Base-by-base conservation (phyloP, 2,888 invertebrate species). In the Eledona agricola region DNA sequence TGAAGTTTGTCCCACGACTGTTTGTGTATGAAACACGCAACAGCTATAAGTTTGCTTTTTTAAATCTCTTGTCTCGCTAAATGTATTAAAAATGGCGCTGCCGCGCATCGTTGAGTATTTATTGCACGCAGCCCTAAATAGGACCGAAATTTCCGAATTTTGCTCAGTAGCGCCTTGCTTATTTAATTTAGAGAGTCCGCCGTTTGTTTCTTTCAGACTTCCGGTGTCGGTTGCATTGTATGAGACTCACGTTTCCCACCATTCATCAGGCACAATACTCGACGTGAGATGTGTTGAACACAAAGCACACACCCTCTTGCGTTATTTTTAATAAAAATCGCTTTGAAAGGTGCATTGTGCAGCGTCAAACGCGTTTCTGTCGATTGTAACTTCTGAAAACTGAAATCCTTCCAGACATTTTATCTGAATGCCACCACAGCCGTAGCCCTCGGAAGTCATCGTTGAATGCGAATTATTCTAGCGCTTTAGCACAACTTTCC, bases 221-320 rank as follows among this genome's bases (percentile, higher is more conserved):
- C 53, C 53, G 46, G 57, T 58, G 59, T 55, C 57, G 55, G 50
- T 49, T 29, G 43, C 49, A 56, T 58, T 46, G 63, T 52, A 63
- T 56, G 58, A 57, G 26, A 20, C 50, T 57, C 62, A 63, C 62
- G 62, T 60, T 51, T 38, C 45, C 23, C 47, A 53, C 62, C 58
- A 60, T 63, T 62, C 62, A 59, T 62, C 62, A 62, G 55, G 40
- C 58, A 59, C 62, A 60, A 60, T 60, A 55, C 50, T 47, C 31
- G 58, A 62, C 62, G 62, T 60, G 62, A 62, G 57, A 52, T 60
- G 60, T 47, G 51, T 49, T 38, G 49, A 38, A 54, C 29, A 47
- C 34, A 53, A 57, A 53, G 37, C 45, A 28, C 22, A 40, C 37
- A 47, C 50, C 47, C 50, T 25, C 52, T 34, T 38, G 58, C 55